A percentile compares a stretch with the other conserved stretches of the same genome.
phyloP scores from a whole-genome alignment of 2,888 invertebrate genomes.

The Sarcophaga variegata region DNA sequence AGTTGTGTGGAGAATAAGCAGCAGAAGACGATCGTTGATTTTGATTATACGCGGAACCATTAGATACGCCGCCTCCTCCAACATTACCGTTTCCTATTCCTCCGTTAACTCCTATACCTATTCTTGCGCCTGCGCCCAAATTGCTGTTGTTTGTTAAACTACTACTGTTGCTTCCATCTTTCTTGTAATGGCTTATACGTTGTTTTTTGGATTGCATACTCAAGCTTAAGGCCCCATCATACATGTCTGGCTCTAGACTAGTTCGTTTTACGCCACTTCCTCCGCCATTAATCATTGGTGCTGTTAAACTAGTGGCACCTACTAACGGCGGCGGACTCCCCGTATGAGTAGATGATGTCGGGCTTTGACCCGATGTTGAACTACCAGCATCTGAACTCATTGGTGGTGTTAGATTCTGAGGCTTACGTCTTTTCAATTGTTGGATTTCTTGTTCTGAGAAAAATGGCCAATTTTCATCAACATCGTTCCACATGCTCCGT shows the following conservation, averaged over 20 bases:
- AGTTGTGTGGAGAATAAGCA: constrained; percentile 75
- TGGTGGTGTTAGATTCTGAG: constrained; percentile 94
- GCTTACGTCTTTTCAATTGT: constrained; percentile 94
- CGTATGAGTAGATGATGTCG: constrained; percentile 88
- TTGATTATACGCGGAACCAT: constrained; percentile 45
- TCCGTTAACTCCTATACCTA: constrained; percentile 43
- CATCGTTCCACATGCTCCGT: constrained; percentile 95
- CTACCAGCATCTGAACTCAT: constrained; percentile 91
- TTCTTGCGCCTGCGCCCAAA: constrained; percentile 57
- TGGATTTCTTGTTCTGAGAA: constrained; percentile 95
- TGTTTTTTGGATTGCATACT: constrained; percentile 86
- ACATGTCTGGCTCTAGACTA: constrained; percentile 82
- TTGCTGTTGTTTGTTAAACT: constrained; percentile 52
- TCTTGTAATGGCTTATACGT: constrained; percentile 92
- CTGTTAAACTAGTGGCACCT: constrained; percentile 76
- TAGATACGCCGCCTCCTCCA: constrained; percentile 26
- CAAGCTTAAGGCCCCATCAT: constrained; percentile 83
- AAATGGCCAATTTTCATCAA: constrained; percentile 96
- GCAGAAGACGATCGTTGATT: constrained; percentile 60
- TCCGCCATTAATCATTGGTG: constrained; percentile 79
- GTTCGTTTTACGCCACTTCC: constrained; percentile 82
- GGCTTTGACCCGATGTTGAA: constrained; percentile 90
- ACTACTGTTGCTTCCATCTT: constrained; percentile 78
- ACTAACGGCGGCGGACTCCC: constrained; percentile 87
- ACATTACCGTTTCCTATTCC: constrained; percentile 32